Percentiles rank a stretch among this genome's conserved stretches.
Conservation (phyloP, 2,113 vertebrate genomes). For the Hippocampus comes region DNA sequence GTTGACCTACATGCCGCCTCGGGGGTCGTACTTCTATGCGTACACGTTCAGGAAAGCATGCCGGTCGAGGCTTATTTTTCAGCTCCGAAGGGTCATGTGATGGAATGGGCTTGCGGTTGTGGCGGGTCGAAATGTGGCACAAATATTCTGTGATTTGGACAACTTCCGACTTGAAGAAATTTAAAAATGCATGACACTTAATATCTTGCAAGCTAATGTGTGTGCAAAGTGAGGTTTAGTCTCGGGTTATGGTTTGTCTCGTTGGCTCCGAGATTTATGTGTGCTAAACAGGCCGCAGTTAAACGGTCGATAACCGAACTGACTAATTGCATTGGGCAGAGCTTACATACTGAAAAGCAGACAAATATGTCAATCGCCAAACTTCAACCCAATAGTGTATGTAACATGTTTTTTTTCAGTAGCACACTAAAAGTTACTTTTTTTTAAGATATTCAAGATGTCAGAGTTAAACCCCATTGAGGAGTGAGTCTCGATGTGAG, state of each 20-base stretch:
- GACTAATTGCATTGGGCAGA: background rate
- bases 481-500: too few relatives aligned
- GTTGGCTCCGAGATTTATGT: background rate
- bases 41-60: background rate
- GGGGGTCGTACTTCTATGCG: constrained; percentile 28
- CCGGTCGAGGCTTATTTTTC: background rate
- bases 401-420: too few relatives aligned
- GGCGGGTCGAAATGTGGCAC: background rate
- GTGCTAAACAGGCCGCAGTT: too few relatives aligned
- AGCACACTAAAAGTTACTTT: too few relatives aligned
- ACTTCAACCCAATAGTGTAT: background rate
- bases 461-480: too few relatives aligned
- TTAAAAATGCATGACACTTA: background rate
- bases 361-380: background rate
- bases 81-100: constrained; percentile 1
- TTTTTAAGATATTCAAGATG: too few relatives aligned
- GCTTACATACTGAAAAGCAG: background rate
- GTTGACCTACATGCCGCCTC: constrained; percentile 64
- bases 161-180: background rate
- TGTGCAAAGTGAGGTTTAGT: background rate
- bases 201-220: too few relatives aligned
- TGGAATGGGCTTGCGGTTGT: background rate
- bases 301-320: background rate
- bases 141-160: background rate
- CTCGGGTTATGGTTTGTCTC: background rate